These are phyloP conservation scores for Eupithecia vulgata DNA, from an alignment of 2,888 invertebrate species.

Conservation along the genomic window DNA sequence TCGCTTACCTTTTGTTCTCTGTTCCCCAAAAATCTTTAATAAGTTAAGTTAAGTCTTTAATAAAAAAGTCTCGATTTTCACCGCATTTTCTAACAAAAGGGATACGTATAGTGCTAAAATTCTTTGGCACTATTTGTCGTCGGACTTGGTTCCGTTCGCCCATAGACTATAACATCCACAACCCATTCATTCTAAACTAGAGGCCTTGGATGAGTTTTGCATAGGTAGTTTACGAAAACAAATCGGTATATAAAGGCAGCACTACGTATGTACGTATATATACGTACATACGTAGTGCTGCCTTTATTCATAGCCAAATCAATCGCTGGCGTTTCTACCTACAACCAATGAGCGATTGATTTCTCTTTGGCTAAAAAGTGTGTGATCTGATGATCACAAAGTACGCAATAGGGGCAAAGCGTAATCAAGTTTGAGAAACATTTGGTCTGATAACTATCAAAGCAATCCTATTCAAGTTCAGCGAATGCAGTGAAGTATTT, in stretches of 20 bases:
- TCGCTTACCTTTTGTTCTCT: no score
- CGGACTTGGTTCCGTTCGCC: background rate
- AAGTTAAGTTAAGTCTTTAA: no score
- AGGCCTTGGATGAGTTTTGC: no score
- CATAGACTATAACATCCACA: background rate
- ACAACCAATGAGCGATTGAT: background rate
- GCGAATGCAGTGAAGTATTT: constrained; percentile 42
- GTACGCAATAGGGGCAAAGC: background rate
- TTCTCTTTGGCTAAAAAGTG: background rate
- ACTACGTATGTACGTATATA: no score
- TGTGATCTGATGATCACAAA: background rate
- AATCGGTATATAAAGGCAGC: no score
- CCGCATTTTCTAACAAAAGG: background rate
- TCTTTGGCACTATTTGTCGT: background rate
- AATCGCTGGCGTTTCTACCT: background rate
- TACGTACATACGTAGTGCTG: no score
- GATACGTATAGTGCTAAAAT: background rate
- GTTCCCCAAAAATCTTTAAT: no score
- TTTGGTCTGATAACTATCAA: constrained; percentile 47
- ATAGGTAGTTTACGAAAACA: no score
- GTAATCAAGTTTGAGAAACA: constrained; percentile 23
- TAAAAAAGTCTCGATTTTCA: no score
- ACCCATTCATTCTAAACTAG: no score
- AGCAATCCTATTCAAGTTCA: constrained; percentile 43
- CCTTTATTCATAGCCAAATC: background rate